phyloP scores from a whole-genome alignment of 2,797 vertebrate genomes.

The Cossypha niveicapilla region DNA sequence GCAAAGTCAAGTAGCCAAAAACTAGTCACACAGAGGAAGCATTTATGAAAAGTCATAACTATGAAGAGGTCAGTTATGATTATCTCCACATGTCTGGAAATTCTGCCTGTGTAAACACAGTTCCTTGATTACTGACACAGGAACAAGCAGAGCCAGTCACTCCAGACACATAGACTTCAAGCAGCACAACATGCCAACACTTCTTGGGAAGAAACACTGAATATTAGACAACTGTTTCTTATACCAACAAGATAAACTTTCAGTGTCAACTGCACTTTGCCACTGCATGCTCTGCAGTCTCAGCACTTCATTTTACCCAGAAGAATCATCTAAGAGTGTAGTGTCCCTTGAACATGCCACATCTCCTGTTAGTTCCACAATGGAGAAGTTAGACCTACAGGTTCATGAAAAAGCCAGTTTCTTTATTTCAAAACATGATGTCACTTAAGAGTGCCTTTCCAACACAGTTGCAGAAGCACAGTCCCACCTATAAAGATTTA shows the following conservation, averaged over 20 bases:
- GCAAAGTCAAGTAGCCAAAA: neutral
- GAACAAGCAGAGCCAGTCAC: neutral
- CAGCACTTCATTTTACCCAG: neutral
- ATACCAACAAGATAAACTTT: neutral
- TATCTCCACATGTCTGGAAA: neutral
- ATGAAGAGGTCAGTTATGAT: neutral
- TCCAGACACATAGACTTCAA: neutral
- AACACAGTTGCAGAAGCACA: neutral
- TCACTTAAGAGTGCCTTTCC: neutral
- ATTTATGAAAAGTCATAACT: neutral
- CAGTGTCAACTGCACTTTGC: neutral
- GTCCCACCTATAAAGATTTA: neutral
- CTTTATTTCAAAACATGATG: neutral
- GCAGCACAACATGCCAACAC: neutral
- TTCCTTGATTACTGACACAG: neutral
- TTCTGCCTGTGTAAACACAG: neutral
- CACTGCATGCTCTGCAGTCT: neutral
- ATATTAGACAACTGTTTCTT: neutral
- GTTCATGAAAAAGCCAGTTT: neutral
- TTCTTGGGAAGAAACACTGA: neutral
- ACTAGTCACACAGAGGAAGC: neutral
- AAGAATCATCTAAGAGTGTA: neutral
- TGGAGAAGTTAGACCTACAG: neutral
- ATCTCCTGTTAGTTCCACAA: neutral
- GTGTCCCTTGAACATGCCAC: neutral